These are phyloP conservation scores for Amphipoea oculea DNA, from an alignment of 2,888 invertebrate species.

Conservation along the genomic window DNA sequence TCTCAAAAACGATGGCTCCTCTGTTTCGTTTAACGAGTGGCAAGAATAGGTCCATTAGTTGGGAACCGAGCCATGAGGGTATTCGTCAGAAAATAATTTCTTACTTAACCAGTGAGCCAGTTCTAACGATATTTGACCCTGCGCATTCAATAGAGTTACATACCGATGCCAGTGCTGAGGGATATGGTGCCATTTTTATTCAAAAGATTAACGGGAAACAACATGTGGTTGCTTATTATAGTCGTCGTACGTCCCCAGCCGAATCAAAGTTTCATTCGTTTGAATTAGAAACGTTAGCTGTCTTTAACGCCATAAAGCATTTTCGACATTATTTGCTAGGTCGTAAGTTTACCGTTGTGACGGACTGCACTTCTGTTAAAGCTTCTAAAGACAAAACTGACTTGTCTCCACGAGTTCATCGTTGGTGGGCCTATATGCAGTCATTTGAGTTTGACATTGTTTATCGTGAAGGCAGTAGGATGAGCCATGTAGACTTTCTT, in stretches of 20 bases:
- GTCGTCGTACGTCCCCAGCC: background rate
- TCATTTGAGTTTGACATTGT: too few species aligned
- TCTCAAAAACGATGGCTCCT: conserved; percentile 14
- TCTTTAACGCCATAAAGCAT: too few species aligned
- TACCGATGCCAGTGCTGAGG: conserved; percentile 8
- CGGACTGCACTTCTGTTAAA: too few species aligned
- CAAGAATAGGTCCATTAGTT: background rate
- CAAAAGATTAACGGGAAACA: background rate
- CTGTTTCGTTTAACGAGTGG: background rate
- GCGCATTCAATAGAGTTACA: background rate
- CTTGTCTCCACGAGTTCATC: too few species aligned
- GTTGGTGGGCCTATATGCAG: too few species aligned
- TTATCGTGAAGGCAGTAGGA: too few species aligned
- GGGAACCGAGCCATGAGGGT: background rate
- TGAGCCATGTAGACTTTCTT: too few species aligned
- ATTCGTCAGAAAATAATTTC: conserved; percentile 4
- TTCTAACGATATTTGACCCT: conserved; percentile 7
- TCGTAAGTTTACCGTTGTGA: too few species aligned
- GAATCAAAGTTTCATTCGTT: too few species aligned
- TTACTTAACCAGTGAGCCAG: background rate
- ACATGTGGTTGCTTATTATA: conserved; percentile 10
- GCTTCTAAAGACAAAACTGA: too few species aligned
- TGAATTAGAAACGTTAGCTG: too few species aligned
- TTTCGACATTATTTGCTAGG: too few species aligned
- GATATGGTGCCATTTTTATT: conserved; percentile 12